Evolutionary conservation across 1,140 invertebrate genomes (phyloP), one percentile per base, ranked within the genome.

Genomic region (Drosophila suzukii): DNA sequence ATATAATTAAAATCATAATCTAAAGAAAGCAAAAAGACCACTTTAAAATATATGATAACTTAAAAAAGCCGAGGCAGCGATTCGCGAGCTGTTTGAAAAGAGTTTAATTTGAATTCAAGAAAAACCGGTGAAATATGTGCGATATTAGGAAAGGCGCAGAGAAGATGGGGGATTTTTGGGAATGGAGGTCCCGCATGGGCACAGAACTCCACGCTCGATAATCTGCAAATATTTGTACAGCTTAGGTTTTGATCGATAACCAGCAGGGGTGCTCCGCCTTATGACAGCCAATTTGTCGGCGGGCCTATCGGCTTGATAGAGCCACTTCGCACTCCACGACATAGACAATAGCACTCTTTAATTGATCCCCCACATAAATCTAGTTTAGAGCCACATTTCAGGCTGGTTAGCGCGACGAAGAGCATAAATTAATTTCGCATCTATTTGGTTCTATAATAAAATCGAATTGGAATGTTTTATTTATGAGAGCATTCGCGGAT

Each of bases 261-360:
- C 43, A 49, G 39, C 34, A 20, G 70, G 39, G 44, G 7, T 32
- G 39, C n/a, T 34, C 30, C n/a, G 24, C 32, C 43, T 34, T 36
- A 30, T 70, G 47, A n/a, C 59, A 54, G 17, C 12, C 50, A 68
- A 79, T 75, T 62, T 62, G 73, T 61, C 50, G 44, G 24, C 17
- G 43, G 44, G 80, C 70, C 70, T 66, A 78, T 78, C 63, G 56
- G 24, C 44, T 60, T 59, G 43, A 56, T 59, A 32, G 39, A 59
- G 41, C 32, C 53, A 47, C 62, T 79, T 80, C 58, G 75, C 80
- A 75, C 75, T 61, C 24, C 15, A 56, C 20, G 66, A 54, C 73
- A 62, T 50, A 60, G 63, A 78, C 82, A 86, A 77, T 75, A 62
- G 47, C 68, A 81, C 82, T 78, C 68, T 75, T 78, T 78, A 39